Percentiles rank a stretch among this genome's conserved stretches.
Evolutionary conservation across 2,888 invertebrate species (phyloP).

Genomic region (Eupithecia dodoneata): DNA sequence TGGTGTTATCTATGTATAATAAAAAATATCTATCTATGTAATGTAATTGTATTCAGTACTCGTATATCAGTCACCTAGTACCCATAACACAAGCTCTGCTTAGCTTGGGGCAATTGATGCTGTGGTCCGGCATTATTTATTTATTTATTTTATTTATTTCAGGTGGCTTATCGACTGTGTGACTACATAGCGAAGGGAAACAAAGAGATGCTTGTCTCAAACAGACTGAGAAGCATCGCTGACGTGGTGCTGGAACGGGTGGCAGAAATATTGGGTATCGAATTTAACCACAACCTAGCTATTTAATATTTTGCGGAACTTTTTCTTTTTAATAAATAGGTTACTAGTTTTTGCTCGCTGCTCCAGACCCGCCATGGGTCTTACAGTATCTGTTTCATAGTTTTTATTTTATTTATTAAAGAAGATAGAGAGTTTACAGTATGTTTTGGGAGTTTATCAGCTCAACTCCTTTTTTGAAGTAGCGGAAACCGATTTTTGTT

Average conservation of each 20-base stretch:
- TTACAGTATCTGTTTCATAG: too few species aligned
- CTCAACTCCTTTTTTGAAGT: background rate
- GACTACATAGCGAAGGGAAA: conserved; percentile 78
- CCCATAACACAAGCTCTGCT: too few species aligned
- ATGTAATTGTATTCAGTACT: too few species aligned
- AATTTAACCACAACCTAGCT: background rate
- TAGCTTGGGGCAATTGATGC: too few species aligned
- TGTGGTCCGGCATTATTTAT: too few species aligned
- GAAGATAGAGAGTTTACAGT: too few species aligned
- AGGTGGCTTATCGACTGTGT: conserved; percentile 79
- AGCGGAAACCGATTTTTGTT: too few species aligned
- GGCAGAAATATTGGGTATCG: conserved; percentile 78
- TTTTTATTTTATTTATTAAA: too few species aligned
- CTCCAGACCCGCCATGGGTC: background rate
- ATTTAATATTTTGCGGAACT: background rate
- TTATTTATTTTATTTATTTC: background rate
- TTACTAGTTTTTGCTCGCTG: background rate
- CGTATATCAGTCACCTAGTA: too few species aligned
- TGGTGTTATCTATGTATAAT: too few species aligned
- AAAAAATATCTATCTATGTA: too few species aligned
- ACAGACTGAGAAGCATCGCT: conserved; percentile 82
- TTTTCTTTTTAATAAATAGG: background rate
- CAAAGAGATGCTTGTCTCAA: conserved; percentile 83
- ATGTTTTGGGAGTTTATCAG: too few species aligned
- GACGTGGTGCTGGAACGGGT: conserved; percentile 84